Base-by-base conservation (phyloP, 2,888 invertebrate species). In the Cetonia aurata region DNA sequence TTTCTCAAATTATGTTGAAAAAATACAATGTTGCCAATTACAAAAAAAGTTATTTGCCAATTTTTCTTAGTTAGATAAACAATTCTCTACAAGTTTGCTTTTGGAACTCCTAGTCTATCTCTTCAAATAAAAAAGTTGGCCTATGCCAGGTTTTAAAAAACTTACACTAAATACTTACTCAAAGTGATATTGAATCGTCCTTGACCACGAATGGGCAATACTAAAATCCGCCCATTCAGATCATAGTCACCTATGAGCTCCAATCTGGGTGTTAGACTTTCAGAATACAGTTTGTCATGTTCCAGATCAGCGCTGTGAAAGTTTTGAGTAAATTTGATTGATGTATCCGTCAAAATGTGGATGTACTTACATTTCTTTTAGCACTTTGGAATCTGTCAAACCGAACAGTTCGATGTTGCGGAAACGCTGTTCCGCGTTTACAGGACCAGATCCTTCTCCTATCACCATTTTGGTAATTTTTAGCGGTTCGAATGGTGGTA, bases 141-240 rank as follows among this genome's bases (percentile, higher is more conserved):
- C n/a, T n/a, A n/a, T n/a, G n/a, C n/a, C n/a, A n/a, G n/a, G n/a
- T n/a, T n/a, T n/a, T n/a, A n/a, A n/a, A n/a, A n/a, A n/a, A n/a
- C n/a, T n/a, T n/a, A n/a, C n/a, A n/a, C 25, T 25, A 25, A 25
- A 4, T n/a, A n/a, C n/a, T n/a, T n/a, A n/a, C n/a, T n/a, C 84
- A 91, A 86, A 0, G 91, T 91, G 9, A 91, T 86, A 74, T 91
- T 91, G 0, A 90, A 89, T 66, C 86, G 82, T 0, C 92, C 92
- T 73, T 88, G 87, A 1, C 92, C 91, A 42, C 86, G 88, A 9
- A 92, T 88, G 0, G 91, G 91, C 55, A 92, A 79, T 15, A 92
- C 81, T 4, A 92, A 80, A 71, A 92, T 87, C 48, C 89, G 86
- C n/a, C 92, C 92, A 52, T 88, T 86, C 86, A 91, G 86, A 73